Base-by-base conservation (phyloP, 2,888 invertebrate species). In the Melinaea marsaeus region DNA sequence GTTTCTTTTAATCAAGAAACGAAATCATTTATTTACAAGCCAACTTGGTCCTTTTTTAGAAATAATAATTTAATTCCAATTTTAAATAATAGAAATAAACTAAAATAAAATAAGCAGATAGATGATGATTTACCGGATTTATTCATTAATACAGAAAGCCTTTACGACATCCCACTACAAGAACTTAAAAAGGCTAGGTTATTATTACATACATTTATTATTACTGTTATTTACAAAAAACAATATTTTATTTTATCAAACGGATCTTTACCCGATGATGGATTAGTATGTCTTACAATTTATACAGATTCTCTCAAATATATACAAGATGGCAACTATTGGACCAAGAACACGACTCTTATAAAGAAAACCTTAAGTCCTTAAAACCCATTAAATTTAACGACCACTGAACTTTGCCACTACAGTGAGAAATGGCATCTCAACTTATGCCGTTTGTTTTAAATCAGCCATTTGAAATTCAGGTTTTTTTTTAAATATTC, bases 121-220 rank as follows among this genome's bases (percentile, higher is more conserved):
- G 22, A 75, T 54, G 88, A 90, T 68, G 90, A 90, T 66, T 60
- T 75, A 5, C 86, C 89, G 6, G 74, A 88, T 46, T 67, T 88
- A 56, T 88, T 88, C 70, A 75, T 88, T 4, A 88, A 86, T 68
- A 70, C 89, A 13, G 81, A 80, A 55, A 77, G 69, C 46, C 69
- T 90, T 48, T 73, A 66, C 34, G 79, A 84, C 60, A 63, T 81
- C 13, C 90, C 90, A n/a, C 42, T 79, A 2, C 69, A 77, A 13
- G 74, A 79, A 62, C 71, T 90, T 6, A 78, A 72, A 62, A 77
- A 79, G 63, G 70, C 79, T 47, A 75, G 80, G 89, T 88, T 9
- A 34, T 6, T 45, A 54, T 11, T 35, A 60, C 9, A 55, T 34
- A 13, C 13, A 33, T 22, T 22, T 7, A 35, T 34, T 22, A 58